phyloP scores from a whole-genome alignment of 2,113 vertebrate genomes.

The Mastomys coucha region DNA sequence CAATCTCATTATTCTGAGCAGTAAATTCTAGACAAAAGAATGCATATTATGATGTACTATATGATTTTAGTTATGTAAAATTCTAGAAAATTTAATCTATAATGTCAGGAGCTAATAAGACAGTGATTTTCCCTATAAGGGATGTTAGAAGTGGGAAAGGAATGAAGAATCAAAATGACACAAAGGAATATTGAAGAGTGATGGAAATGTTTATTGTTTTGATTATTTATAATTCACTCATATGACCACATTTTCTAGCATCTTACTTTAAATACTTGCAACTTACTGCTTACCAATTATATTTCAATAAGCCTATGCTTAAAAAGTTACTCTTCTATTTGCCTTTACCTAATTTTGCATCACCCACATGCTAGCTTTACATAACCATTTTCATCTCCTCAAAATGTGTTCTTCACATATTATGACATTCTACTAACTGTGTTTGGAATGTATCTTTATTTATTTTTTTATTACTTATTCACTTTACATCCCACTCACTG shows the following conservation, averaged over 20 bases:
- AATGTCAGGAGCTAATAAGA: background rate
- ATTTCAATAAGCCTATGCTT: background rate
- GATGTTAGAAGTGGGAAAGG: background rate
- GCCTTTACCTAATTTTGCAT: background rate
- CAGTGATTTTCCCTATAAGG: background rate
- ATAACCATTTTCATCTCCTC: background rate
- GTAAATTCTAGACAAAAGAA: background rate
- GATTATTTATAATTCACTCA: background rate
- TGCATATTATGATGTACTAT: background rate
- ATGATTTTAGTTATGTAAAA: background rate
- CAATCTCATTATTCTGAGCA: slow-evolving; percentile 47
- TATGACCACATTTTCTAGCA: background rate
- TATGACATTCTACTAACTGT: slow-evolving; percentile 42
- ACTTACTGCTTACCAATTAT: background rate
- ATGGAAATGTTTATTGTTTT: slow-evolving; percentile 34
- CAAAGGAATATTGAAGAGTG: background rate
- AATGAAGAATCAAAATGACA: background rate
- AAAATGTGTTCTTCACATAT: slow-evolving; percentile 64
- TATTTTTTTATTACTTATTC: too few relatives aligned
- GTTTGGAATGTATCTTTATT: background rate
- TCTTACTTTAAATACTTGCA: background rate
- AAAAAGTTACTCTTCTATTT: slow-evolving; percentile 17
- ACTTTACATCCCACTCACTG: too few relatives aligned
- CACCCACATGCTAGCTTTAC: background rate
- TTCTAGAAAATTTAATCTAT: slow-evolving; percentile 53